A percentile compares a stretch with the other conserved stretches of the same genome.
Conservation (phyloP, 2,113 vertebrate species). For the Polyodon spathula region DNA sequence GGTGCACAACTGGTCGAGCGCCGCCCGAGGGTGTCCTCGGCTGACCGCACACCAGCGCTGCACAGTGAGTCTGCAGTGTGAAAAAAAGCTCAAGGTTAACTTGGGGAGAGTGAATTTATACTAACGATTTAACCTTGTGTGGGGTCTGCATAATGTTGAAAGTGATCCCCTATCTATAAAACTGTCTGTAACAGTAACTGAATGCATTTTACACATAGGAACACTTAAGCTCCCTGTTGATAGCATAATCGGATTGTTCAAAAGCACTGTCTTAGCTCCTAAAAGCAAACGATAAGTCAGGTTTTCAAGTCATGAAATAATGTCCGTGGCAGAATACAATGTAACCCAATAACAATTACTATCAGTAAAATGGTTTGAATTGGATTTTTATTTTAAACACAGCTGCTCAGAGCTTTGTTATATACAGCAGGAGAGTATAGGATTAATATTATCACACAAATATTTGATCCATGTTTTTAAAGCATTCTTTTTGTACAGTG, state of each 20-base stretch:
- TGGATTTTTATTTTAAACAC: background rate
- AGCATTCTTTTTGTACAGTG: background rate
- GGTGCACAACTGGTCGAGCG: too few species aligned
- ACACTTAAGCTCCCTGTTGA: background rate
- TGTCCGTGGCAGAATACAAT: too few species aligned
- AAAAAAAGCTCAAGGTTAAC: background rate
- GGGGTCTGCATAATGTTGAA: conserved; percentile 8
- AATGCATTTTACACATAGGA: conserved; percentile 2
- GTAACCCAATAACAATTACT: too few species aligned
- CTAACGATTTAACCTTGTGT: background rate
- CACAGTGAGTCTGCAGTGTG: too few species aligned
- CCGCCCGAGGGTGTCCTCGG: too few species aligned
- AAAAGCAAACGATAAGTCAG: background rate
- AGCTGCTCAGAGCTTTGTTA: background rate
- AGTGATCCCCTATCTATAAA: conserved; percentile 6
- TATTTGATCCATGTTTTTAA: background rate
- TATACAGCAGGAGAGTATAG: background rate
- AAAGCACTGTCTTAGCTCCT: background rate
- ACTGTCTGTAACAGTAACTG: conserved; percentile 3
- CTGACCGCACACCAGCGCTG: too few species aligned
- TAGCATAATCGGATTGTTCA: conserved; percentile 4
- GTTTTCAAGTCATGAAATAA: background rate
- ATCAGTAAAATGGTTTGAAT: conserved; percentile 5
- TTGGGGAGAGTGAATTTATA: background rate
- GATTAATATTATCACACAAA: background rate